A percentile compares a stretch with the other conserved stretches of the same genome.
These are phyloP conservation scores for Aphaenogaster ashmeadi DNA, from an alignment of 1,140 invertebrate species.

Conservation along the genomic window DNA sequence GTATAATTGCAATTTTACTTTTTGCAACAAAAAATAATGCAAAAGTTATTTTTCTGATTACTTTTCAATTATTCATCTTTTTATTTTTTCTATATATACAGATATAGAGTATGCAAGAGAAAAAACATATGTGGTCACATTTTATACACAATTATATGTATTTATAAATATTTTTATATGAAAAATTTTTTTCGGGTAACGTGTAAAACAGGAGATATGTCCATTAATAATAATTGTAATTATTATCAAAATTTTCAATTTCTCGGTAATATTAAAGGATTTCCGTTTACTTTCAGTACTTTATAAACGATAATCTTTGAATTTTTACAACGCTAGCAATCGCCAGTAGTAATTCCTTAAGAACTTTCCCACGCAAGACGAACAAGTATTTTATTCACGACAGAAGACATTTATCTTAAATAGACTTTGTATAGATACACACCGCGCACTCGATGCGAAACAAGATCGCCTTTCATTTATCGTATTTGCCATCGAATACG, in stretches of 20 bases:
- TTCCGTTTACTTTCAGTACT: not conserved
- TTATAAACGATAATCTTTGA: not conserved
- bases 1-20: too few relatives aligned
- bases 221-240: not conserved
- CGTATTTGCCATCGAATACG: slow-evolving; percentile 32
- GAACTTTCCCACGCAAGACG: slow-evolving; percentile 50
- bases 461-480: slow-evolving; percentile 39
- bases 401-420: not conserved
- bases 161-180: too few relatives aligned
- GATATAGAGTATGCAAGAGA: too few relatives aligned
- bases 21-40: too few relatives aligned
- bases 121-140: too few relatives aligned
- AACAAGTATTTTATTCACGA: not conserved
- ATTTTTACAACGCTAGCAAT: not conserved
- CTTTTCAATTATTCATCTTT: too few relatives aligned
- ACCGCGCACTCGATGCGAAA: not conserved
- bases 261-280: not conserved
- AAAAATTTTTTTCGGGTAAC: too few relatives aligned
- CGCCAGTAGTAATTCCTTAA: not conserved
- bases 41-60: too few relatives aligned
- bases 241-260: not conserved
- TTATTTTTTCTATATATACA: too few relatives aligned
- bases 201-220: too few relatives aligned
- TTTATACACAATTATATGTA: too few relatives aligned
- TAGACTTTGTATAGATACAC: not conserved